phyloP scores from a whole-genome alignment of 2,888 invertebrate genomes.

The Ormyrus thymus region DNA sequence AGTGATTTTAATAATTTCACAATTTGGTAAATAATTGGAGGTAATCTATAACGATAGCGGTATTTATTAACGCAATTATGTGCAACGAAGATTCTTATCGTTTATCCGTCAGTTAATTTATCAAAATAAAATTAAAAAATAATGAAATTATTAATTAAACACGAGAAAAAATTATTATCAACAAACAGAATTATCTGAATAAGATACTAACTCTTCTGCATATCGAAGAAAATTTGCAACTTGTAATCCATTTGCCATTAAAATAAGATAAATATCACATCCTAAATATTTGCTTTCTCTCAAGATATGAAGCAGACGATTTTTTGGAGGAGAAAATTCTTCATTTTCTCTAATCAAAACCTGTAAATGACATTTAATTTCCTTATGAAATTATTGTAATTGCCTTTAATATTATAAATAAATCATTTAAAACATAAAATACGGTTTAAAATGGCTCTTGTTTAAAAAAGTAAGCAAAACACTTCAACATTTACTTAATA shows the following conservation, averaged over 20 bases:
- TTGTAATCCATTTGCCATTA: slow-evolving; percentile 84
- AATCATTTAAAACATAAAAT: slow-evolving; percentile 1
- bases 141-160: neutral
- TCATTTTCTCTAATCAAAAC: slow-evolving; percentile 67
- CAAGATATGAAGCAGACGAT: slow-evolving; percentile 59
- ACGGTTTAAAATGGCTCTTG: neutral
- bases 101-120: neutral
- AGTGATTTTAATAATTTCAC: too few species aligned
- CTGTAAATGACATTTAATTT: slow-evolving; percentile 54
- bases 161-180: neutral
- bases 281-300: slow-evolving; percentile 77
- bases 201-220: slow-evolving; percentile 79
- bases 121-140: neutral
- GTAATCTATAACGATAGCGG: too few species aligned
- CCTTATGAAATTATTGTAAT: neutral
- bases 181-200: neutral
- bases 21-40: too few species aligned
- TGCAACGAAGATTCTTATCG: too few species aligned
- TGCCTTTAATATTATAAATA: neutral
- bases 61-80: too few species aligned
- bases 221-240: slow-evolving; percentile 81
- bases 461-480: neutral
- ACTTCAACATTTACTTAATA: neutral
- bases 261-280: slow-evolving; percentile 83
- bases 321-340: slow-evolving; percentile 63